Percentiles rank a stretch among this genome's conserved stretches.
Conservation (phyloP, 2,888 invertebrate genomes). For the Eupithecia pulchellata region DNA sequence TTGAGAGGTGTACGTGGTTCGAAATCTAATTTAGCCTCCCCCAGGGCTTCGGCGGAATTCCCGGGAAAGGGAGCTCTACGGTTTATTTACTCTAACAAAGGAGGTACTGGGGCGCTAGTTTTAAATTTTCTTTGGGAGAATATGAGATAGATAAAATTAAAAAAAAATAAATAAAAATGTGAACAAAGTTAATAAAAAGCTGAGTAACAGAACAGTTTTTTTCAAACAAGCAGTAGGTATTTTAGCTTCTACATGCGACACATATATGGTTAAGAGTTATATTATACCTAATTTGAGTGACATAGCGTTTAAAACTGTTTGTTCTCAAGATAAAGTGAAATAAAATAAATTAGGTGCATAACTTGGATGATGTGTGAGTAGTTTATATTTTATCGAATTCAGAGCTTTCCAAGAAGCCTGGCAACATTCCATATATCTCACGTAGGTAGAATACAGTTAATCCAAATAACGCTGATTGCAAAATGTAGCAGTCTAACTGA, state of each 20-base stretch:
- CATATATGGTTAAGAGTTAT: too few relatives aligned
- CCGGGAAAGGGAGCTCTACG: neutral
- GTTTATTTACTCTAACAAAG: constrained; percentile 20
- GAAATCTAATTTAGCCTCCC: constrained; percentile 55
- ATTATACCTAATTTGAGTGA: too few relatives aligned
- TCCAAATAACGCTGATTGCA: neutral
- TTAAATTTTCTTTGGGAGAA: neutral
- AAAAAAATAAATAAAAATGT: neutral
- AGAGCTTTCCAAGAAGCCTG: neutral
- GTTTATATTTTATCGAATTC: neutral
- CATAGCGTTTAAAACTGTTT: too few relatives aligned
- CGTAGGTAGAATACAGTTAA: neutral
- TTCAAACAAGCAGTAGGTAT: too few relatives aligned
- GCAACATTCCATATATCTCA: neutral
- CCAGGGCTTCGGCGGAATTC: constrained; percentile 6
- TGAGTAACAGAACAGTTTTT: neutral
- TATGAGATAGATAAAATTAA: neutral
- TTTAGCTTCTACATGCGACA: too few relatives aligned
- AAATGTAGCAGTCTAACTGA: constrained; percentile 17
- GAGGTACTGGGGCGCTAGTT: neutral
- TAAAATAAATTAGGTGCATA: too few relatives aligned
- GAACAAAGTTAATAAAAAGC: neutral
- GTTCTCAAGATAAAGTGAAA: too few relatives aligned
- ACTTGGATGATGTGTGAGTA: neutral
- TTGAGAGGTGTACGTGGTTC: constrained; percentile 42